A percentile compares a stretch with the other conserved stretches of the same genome.
These are phyloP conservation scores for Orthosia gothica DNA, from an alignment of 2,888 invertebrate species.

Conservation along the genomic window DNA sequence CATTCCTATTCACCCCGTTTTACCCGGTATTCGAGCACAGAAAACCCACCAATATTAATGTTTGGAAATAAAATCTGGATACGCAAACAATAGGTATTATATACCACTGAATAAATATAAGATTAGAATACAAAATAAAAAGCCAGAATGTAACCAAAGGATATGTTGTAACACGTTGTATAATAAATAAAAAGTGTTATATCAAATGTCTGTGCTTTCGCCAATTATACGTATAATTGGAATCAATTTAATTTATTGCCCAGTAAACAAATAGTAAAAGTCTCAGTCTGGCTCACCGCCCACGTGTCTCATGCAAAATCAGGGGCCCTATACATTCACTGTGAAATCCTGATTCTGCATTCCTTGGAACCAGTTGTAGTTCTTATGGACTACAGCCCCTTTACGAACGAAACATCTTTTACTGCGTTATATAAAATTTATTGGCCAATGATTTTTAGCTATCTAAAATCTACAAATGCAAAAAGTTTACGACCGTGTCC, in stretches of 20 bases:
- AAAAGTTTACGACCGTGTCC: conserved; percentile 28
- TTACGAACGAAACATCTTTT: conserved; percentile 48
- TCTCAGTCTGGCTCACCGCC: conserved; percentile 69
- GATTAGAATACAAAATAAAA: not conserved
- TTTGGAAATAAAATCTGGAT: not conserved
- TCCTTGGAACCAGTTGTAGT: conserved; percentile 66
- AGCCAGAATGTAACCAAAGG: conserved; percentile 30
- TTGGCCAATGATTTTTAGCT: conserved; percentile 28
- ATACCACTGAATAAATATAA: not conserved
- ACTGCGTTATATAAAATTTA: conserved; percentile 36
- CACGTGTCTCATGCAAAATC: conserved; percentile 66
- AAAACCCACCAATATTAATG: not conserved
- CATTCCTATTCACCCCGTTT: no score
- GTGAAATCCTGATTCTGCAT: conserved; percentile 66
- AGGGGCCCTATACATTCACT: conserved; percentile 54
- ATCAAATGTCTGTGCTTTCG: conserved; percentile 70
- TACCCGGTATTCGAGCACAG: no score
- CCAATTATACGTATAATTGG: conserved; percentile 72
- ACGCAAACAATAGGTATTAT: not conserved
- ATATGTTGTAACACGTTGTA: conserved; percentile 62
- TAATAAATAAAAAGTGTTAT: conserved; percentile 53
- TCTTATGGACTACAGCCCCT: conserved; percentile 26
- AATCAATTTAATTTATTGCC: conserved; percentile 72
- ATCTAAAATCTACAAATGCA: conserved; percentile 32
- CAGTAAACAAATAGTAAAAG: conserved; percentile 73